Conservation (phyloP, 2,797 vertebrate species). For the Dromococcyx pavoninus region DNA sequence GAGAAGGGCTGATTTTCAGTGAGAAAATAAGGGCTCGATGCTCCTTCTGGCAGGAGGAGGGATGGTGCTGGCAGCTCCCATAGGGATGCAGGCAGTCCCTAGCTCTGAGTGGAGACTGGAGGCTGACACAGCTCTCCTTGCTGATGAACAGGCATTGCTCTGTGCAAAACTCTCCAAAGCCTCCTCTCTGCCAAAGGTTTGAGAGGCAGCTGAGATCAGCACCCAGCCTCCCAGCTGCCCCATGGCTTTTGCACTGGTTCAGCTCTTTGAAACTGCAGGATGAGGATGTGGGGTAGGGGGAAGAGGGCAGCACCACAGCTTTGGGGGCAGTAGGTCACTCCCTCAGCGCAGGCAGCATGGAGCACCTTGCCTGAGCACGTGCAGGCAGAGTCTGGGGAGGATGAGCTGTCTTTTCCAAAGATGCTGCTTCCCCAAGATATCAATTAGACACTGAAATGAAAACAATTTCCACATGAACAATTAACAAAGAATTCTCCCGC, state of each 20-base stretch:
- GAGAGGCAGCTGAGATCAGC: background rate
- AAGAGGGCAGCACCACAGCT: background rate
- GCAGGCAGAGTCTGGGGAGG: background rate
- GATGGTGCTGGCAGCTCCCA: background rate
- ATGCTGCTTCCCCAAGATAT: background rate
- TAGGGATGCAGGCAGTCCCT: background rate
- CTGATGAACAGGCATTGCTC: background rate
- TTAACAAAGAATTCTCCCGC: background rate
- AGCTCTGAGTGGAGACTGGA: background rate
- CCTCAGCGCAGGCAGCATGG: fast-evolving
- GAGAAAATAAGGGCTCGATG: background rate
- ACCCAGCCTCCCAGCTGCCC: background rate
- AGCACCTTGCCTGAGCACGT: background rate
- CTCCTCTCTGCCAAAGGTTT: background rate
- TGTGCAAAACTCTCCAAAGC: background rate
- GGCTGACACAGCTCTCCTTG: background rate
- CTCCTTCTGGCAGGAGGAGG: background rate
- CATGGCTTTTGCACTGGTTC: background rate
- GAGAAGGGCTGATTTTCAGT: background rate
- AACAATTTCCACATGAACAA: slow-evolving; percentile 34
- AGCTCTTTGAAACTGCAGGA: background rate
- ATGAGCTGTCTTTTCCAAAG: background rate
- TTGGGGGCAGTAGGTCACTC: background rate
- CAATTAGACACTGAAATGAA: slow-evolving; percentile 34
- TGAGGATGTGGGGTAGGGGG: fast-evolving